Evolutionary conservation across 2,113 vertebrate species (phyloP).

Genomic region (Cyprinodon variegatus): DNA sequence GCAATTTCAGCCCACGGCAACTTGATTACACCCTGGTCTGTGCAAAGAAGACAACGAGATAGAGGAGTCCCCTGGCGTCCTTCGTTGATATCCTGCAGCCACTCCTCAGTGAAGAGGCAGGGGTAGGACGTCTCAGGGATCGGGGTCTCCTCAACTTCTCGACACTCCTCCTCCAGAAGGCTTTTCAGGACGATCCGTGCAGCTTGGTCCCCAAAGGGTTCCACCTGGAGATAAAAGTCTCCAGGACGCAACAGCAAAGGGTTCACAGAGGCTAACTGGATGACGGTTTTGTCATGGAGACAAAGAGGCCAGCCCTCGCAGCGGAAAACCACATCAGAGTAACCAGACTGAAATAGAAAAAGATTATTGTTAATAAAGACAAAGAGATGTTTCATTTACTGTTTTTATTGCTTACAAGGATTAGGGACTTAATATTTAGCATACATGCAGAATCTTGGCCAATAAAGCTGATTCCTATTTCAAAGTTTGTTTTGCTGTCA

Average conservation of each 20-base stretch:
- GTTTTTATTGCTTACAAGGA: not conserved
- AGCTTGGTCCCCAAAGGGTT: slow-evolving; percentile 85
- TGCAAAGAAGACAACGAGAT: slow-evolving; percentile 87
- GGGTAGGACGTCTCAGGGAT: slow-evolving; percentile 84
- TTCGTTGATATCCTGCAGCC: slow-evolving; percentile 86
- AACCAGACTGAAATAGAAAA: slow-evolving; percentile 81
- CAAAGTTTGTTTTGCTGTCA: too few species aligned
- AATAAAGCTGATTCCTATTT: too few species aligned
- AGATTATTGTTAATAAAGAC: not conserved
- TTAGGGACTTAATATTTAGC: not conserved
- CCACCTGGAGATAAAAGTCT: slow-evolving; percentile 95
- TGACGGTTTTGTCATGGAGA: slow-evolving; percentile 86
- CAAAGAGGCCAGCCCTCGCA: slow-evolving; percentile 95
- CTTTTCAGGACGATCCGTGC: slow-evolving; percentile 88
- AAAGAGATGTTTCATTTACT: not conserved
- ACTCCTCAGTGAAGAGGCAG: slow-evolving; percentile 87
- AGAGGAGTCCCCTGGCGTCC: slow-evolving; percentile 77
- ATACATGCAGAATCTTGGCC: too few species aligned
- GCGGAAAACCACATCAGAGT: slow-evolving; percentile 88
- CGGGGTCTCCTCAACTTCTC: slow-evolving; percentile 83
- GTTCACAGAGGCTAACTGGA: slow-evolving; percentile 89
- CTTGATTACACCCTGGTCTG: slow-evolving; percentile 85
- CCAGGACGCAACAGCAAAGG: slow-evolving; percentile 88
- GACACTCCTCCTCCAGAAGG: slow-evolving; percentile 84
- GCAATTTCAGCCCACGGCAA: slow-evolving; percentile 86